A percentile compares a stretch with the other conserved stretches of the same genome.
These are phyloP conservation scores for Galaxea fascicularis DNA, from an alignment of 92 coral and sea anemone species.

Conservation along the genomic window DNA sequence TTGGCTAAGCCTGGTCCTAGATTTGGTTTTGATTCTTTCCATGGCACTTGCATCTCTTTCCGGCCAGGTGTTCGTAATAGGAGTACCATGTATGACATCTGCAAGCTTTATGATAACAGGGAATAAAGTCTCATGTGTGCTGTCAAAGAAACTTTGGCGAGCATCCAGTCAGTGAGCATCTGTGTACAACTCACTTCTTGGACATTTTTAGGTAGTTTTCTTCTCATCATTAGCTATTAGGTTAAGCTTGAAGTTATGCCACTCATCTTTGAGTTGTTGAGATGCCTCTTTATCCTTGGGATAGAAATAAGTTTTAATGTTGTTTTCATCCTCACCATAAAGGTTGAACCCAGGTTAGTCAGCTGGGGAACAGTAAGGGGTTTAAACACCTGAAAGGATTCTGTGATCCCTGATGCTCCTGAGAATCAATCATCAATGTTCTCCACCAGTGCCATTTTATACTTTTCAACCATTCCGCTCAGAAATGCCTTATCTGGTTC, in stretches of 20 bases:
- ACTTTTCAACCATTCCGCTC: slow-evolving; percentile 27
- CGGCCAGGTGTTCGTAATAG: slow-evolving; percentile 37
- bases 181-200: slow-evolving; percentile 33
- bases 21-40: slow-evolving; percentile 27
- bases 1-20: slow-evolving; percentile 33
- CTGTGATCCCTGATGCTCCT: slow-evolving; percentile 10
- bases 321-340: slow-evolving; percentile 32
- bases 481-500: slow-evolving; percentile 28
- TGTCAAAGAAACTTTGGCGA: slow-evolving; percentile 12
- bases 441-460: slow-evolving; percentile 34
- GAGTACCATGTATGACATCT: slow-evolving; percentile 31
- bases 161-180: slow-evolving; percentile 39
- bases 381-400: slow-evolving; percentile 30
- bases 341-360: slow-evolving; percentile 37
- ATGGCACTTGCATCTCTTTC: slow-evolving; percentile 37
- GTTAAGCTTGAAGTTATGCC: slow-evolving; percentile 35
- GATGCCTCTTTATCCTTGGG: slow-evolving; percentile 41
- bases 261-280: slow-evolving; percentile 41
- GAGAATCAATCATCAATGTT: slow-evolving; percentile 22
- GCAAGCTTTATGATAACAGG: slow-evolving; percentile 29
- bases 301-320: slow-evolving; percentile 33
- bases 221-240: slow-evolving; percentile 30
- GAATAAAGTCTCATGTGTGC: slow-evolving; percentile 24
- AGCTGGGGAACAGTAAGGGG: slow-evolving; percentile 33
- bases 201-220: slow-evolving; percentile 19